Evolutionary conservation across 2,797 vertebrate species (phyloP).

Genomic region (Orientallactaga sibirica): DNA sequence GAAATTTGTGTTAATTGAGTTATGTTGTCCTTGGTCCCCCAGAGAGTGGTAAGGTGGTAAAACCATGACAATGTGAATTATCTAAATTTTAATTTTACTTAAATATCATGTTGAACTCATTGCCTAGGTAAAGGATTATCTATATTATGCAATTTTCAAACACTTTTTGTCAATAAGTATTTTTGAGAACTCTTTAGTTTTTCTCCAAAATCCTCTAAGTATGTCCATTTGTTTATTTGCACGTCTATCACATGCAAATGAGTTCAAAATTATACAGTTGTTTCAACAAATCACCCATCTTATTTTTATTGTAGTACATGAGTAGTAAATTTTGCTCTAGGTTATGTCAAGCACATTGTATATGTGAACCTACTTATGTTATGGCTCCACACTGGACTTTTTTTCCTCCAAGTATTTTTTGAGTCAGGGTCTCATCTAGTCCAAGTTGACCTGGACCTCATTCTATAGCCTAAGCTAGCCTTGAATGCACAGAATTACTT

Average conservation of each 20-base stretch:
- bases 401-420: background rate
- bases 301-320: conserved; percentile 16
- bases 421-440: too few relatives aligned
- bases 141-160: background rate
- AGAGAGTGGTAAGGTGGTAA: background rate
- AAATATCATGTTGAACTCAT: background rate
- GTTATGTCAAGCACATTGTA: background rate
- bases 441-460: too few relatives aligned
- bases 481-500: too few relatives aligned
- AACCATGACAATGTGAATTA: background rate
- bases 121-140: background rate
- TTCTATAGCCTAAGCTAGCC: too few relatives aligned
- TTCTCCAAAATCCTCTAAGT: background rate
- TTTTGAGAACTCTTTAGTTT: background rate
- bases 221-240: background rate
- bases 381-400: background rate
- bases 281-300: background rate
- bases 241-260: background rate
- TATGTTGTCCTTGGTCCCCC: background rate
- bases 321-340: background rate
- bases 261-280: background rate
- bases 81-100: background rate
- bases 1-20: background rate
- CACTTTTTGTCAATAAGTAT: background rate
- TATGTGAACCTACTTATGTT: background rate